Evolutionary conservation across 2,888 invertebrate species (phyloP).

Genomic region (Cheilosia impressa): DNA sequence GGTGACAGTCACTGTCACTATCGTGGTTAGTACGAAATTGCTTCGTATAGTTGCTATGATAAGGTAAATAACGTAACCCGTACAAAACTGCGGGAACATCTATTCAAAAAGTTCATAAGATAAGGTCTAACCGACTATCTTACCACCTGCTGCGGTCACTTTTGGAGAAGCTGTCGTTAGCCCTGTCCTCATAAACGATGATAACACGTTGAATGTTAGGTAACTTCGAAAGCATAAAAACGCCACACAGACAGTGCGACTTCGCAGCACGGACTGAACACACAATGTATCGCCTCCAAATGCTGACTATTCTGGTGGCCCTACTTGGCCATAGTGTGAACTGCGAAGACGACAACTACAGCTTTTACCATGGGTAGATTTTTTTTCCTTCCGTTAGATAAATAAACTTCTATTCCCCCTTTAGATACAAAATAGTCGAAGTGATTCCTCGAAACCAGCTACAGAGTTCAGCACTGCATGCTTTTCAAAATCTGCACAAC

Average conservation of each 20-base stretch:
- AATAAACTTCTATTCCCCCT: too few species aligned
- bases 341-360: constrained; percentile 57
- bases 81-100: too few species aligned
- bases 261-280: neutral
- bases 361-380: constrained; percentile 54
- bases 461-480: constrained; percentile 22
- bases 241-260: neutral
- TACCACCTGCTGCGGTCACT: neutral
- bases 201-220: neutral
- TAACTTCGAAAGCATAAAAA: neutral
- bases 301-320: neutral
- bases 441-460: constrained; percentile 23
- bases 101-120: too few species aligned
- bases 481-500: constrained; percentile 27
- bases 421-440: constrained; percentile 64
- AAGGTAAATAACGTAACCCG: too few species aligned
- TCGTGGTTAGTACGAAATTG: too few species aligned
- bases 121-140: neutral
- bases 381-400: neutral
- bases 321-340: neutral
- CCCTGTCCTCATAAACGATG: neutral
- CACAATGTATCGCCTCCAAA: neutral
- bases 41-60: too few species aligned
- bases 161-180: neutral
- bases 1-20: too few species aligned